A percentile compares a stretch with the other conserved stretches of the same genome.
Evolutionary conservation across 2,888 invertebrate species (phyloP).

Genomic region (Miltochrista miniata): DNA sequence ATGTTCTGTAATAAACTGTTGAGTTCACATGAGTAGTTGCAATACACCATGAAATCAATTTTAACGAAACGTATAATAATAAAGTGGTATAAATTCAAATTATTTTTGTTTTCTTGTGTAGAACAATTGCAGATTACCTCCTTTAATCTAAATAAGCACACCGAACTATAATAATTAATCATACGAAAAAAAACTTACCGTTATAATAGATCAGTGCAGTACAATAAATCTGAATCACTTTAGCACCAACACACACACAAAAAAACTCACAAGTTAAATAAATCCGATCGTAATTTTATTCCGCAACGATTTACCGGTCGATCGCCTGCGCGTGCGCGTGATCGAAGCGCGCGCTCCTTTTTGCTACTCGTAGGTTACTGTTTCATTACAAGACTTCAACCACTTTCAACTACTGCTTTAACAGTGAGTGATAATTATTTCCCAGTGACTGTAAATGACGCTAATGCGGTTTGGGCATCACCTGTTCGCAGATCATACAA

Average conservation of each 20-base stretch:
- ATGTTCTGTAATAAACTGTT: too few species aligned
- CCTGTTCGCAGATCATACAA: not conserved
- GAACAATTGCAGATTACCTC: not conserved
- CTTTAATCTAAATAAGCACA: not conserved
- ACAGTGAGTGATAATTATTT: not conserved
- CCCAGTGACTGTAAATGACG: not conserved
- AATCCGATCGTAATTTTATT: not conserved
- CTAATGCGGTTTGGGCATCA: not conserved
- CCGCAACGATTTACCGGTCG: conserved; percentile 14
- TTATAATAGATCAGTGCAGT: not conserved
- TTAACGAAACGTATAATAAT: too few species aligned
- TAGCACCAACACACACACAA: conserved; percentile 1
- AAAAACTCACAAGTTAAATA: conserved; percentile 1
- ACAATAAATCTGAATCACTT: not conserved
- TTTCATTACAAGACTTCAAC: not conserved
- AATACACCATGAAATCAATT: too few species aligned
- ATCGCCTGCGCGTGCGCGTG: conserved; percentile 26
- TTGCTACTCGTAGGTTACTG: conserved; percentile 23
- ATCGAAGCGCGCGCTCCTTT: conserved; percentile 16
- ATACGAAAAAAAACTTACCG: not conserved
- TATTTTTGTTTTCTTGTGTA: too few species aligned
- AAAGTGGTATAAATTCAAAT: too few species aligned
- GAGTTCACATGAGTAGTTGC: too few species aligned
- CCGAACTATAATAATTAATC: not conserved
- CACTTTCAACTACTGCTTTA: too few species aligned